A percentile compares a stretch with the other conserved stretches of the same genome.
These are phyloP conservation scores for Pongo pygmaeus DNA, from an alignment of 2,113 vertebrate species.

Conservation along the genomic window DNA sequence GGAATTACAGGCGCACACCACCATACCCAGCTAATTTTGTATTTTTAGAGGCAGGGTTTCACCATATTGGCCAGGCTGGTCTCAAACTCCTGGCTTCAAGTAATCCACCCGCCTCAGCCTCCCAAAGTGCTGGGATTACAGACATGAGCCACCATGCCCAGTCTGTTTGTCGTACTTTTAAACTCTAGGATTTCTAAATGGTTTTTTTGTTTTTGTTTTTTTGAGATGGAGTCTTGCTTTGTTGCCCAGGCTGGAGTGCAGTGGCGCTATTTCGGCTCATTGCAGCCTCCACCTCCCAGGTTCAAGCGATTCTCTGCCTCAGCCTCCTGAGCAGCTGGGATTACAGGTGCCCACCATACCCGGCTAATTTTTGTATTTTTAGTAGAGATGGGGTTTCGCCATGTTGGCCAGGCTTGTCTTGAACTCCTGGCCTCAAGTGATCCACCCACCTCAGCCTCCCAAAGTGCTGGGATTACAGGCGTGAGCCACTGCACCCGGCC, in stretches of 20 bases:
- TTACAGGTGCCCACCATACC: background rate
- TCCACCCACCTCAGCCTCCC: background rate
- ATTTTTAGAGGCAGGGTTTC: no score
- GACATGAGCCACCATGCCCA: no score
- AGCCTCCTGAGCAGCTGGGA: background rate
- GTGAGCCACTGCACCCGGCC: no score
- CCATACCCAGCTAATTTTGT: no score
- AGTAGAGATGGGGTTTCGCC: background rate
- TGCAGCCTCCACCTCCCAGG: background rate
- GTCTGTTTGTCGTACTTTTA: no score
- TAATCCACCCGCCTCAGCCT: no score
- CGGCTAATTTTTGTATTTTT: background rate
- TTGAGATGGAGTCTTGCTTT: background rate
- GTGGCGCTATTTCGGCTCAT: background rate
- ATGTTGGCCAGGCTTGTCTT: background rate
- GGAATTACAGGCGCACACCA: no score
- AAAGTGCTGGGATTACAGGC: background rate
- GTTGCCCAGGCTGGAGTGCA: background rate
- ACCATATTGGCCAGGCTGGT: no score
- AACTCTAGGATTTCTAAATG: no score
- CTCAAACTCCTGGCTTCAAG: no score
- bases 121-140: no score
- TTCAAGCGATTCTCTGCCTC: background rate
- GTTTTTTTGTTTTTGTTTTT: background rate
- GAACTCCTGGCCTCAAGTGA: background rate